Base-by-base conservation (phyloP, 2,888 invertebrate genomes). In the Peribatodes rhomboidaria region DNA sequence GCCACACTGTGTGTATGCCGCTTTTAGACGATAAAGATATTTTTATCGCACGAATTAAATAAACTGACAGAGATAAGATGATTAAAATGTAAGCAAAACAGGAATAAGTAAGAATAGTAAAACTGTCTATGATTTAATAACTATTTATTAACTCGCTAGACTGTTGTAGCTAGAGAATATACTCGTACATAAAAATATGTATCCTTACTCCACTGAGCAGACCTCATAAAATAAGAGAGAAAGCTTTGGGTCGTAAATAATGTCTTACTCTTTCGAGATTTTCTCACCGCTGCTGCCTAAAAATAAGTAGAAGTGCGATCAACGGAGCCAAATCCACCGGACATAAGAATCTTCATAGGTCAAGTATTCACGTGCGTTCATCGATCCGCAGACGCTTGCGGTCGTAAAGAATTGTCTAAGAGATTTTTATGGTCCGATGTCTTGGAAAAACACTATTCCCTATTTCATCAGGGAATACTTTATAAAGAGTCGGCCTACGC, bases 391-490 rank as follows among this genome's bases (percentile, higher is more conserved):
- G 56, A 46, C 55, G 53, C 53, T 57, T 57, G 61, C 44, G 65
- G 57, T 66, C 65, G 65, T 66, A 66, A 66, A 66, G 41, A 61
- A 58, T 61, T 54, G 54, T 54, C 54, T 61, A 53, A 61, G 57
- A 66, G 65, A 61, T 66, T 66, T 65, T 61, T 66, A 66, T 54
- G 54, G 49, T 27, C n/a, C 35, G 35, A 47, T 42, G 42, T 65
- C 49, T 61, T 54, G 49, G 61, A 66, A 66, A 55, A 64, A 64
- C 46, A 59, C 63, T 52, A 53, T 59, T 56, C 49, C 42, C 49
- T 53, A 39, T 59, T 62, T 60, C 57, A 63, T 55, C 39, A 16
- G 55, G 14, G 42, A 35, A 49, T 53, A 18, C 47, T 46, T 55
- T 55, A 49, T 49, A 37, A 53, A 63, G 35, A 16, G 37, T 49